Evolutionary conservation across 2,113 vertebrate species (phyloP).

Genomic region (Puntigrus tetrazona): DNA sequence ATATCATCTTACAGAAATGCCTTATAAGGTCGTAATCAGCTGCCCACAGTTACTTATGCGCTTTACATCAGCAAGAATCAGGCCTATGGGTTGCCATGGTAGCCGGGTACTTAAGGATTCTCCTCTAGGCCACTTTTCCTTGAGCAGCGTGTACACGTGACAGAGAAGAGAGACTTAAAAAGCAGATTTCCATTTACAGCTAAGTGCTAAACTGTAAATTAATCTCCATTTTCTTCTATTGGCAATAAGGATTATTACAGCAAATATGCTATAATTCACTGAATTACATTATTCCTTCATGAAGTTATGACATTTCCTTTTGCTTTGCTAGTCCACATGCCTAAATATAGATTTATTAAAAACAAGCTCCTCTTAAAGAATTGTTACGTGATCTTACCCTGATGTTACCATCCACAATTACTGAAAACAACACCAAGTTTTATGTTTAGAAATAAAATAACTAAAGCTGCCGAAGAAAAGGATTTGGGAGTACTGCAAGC

Average conservation of each 20-base stretch:
- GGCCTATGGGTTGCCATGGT: constrained; percentile 58
- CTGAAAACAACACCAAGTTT: neutral
- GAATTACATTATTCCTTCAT: neutral
- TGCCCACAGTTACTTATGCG: constrained; percentile 47
- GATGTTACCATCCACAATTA: neutral
- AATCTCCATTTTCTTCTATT: neutral
- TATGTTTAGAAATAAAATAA: neutral
- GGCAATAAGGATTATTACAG: neutral
- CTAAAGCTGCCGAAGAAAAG: neutral
- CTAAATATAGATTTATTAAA: neutral
- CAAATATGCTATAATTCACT: neutral
- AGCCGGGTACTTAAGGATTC: constrained; percentile 51
- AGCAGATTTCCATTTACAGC: constrained; percentile 19
- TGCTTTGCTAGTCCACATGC: neutral
- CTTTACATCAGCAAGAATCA: constrained; percentile 36
- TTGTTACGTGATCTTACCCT: neutral
- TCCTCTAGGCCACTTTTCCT: constrained; percentile 45
- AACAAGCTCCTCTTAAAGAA: neutral
- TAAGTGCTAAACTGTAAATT: neutral
- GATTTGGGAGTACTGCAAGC: neutral
- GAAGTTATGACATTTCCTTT: neutral
- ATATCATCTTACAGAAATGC: constrained; percentile 19
- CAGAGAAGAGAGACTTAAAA: constrained; percentile 31
- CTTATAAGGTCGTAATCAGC: constrained; percentile 42
- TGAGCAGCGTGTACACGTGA: constrained; percentile 2